Evolutionary conservation across 2,797 vertebrate species (phyloP), one percentile per base, ranked within the genome.

Genomic region (Pygocentrus nattereri): DNA sequence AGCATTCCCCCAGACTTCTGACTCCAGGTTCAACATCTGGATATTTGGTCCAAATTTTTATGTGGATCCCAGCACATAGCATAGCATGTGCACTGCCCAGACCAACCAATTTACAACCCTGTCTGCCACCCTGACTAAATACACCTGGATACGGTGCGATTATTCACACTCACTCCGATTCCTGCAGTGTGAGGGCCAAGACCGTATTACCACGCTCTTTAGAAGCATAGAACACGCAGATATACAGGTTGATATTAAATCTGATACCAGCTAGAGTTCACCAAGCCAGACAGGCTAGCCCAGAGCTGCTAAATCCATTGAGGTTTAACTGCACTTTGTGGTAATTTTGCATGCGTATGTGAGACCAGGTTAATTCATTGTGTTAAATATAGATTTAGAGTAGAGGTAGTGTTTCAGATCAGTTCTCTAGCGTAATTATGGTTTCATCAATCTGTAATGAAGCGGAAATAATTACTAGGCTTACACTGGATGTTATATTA

Each of bases 131-230:
- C 79, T 79, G 85, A 89, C 88, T 85, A 92, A 91, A 92, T 92
- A 92, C 91, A 95, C 90, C 92, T 94, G 91, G 90, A 87, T 87
- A 62, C 73, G 81, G 84, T 21, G 75, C 84, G 80, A 91, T 94
- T 93, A 81, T 93, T 86, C 91, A 85, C 84, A 87, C 89, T 76
- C 87, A 79, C 87, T 88, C 88, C 52, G 7, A 80, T 92, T 92
- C 82, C 88, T 78, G 75, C 77, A 75, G 38, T 72, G 44, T 78
- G 78, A 52, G 56, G 79, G 58, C 31, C 34, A 76, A 76, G 69
- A 68, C 3, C 44, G 38, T 69, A 56, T 81, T 86, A 82, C 52
- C 64, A 31, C 27, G 82, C 44, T 84, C 84, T 87, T 25, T 82
- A 88, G 88, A 73, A 85, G 82, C 85, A 44, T 65, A 76, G 79